Percentiles rank a stretch among this genome's conserved stretches.
Conservation (phyloP, 2,113 vertebrate species). For the Rhipidura dahli region DNA sequence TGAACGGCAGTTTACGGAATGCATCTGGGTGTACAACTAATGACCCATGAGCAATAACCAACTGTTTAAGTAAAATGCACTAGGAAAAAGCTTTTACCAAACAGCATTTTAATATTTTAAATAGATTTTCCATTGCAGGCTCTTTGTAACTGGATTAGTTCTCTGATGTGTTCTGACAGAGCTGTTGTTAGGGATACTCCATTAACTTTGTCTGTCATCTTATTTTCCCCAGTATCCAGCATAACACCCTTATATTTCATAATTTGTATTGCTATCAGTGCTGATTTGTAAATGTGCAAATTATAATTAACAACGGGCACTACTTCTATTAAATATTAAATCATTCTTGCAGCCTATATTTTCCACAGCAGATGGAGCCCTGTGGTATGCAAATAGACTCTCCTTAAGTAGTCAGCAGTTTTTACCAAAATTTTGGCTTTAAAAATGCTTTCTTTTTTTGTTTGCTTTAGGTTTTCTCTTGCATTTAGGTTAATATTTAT, state of each 20-base stretch:
- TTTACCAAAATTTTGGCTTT: conserved; percentile 80
- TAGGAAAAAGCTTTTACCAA: conserved; percentile 92
- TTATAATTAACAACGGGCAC: conserved; percentile 97
- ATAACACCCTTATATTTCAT: conserved; percentile 99
- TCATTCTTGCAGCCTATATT: conserved; percentile 91
- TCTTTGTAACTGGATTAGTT: conserved; percentile 95
- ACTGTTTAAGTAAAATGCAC: conserved; percentile 95
- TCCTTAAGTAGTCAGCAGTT: conserved; percentile 88
- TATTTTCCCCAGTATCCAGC: conserved; percentile 86
- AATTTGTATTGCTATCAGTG: conserved; percentile 99
- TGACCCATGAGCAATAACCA: conserved; percentile 97
- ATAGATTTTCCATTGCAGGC: conserved; percentile 89
- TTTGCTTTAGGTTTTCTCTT: conserved; percentile 81
- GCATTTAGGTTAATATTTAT: conserved; percentile 88
- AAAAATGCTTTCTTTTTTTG: conserved; percentile 67
- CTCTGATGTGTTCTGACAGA: conserved; percentile 96
- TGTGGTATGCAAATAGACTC: conserved; percentile 89
- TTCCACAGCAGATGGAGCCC: conserved; percentile 93
- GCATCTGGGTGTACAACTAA: conserved; percentile 89
- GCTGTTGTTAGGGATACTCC: conserved; percentile 96
- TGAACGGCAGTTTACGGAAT: conserved; percentile 80
- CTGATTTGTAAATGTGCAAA: conserved; percentile 99
- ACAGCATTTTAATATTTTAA: conserved; percentile 99
- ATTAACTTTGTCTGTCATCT: conserved; percentile 99
- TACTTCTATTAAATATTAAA: conserved; percentile 99